These are phyloP conservation scores for Tenodera sinensis DNA, from an alignment of 2,888 invertebrate species.

Conservation along the genomic window DNA sequence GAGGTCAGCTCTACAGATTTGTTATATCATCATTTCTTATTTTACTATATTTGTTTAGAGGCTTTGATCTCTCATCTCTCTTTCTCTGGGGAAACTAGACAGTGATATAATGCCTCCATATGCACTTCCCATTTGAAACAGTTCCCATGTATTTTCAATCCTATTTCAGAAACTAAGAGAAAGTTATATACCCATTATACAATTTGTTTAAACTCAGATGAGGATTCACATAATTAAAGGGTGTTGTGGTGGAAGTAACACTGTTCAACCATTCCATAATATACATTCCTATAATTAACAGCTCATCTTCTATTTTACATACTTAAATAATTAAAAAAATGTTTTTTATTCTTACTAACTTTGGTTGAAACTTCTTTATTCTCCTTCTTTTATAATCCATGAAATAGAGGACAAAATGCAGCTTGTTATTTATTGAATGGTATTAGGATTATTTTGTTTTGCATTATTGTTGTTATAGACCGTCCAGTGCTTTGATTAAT, in stretches of 20 bases:
- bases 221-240: neutral
- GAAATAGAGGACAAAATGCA: neutral
- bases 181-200: neutral
- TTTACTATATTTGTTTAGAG: neutral
- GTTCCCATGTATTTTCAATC: neutral
- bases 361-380: neutral
- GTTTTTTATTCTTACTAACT: neutral
- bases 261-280: neutral
- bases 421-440: conserved; percentile 3
- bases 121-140: neutral
- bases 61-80: neutral
- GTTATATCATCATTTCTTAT: neutral
- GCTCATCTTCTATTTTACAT: neutral
- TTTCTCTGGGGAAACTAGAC: neutral
- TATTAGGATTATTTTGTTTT: neutral
- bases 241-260: neutral
- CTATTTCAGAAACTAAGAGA: neutral
- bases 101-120: neutral
- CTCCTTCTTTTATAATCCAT: neutral
- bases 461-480: conserved; percentile 4
- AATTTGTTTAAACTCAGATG: neutral
- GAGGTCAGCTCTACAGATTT: neutral
- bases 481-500: conserved; percentile 18
- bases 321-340: neutral
- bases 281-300: neutral